phyloP scores from a whole-genome alignment of 1,140 invertebrate genomes.

The Leptinotarsa lineolata region DNA sequence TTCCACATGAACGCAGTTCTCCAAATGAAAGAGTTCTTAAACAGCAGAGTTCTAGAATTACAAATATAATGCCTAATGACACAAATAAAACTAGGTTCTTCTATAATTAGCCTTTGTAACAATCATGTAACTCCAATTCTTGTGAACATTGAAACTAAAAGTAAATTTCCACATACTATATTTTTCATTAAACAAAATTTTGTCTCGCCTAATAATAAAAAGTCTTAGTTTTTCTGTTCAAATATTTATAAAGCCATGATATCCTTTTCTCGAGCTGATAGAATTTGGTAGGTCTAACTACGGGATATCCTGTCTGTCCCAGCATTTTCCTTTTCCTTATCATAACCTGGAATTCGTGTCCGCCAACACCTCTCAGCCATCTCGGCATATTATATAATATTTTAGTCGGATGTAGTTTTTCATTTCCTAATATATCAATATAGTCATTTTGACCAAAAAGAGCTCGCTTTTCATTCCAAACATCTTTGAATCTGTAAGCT shows the following conservation, averaged over 20 bases:
- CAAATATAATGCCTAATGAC: too few species aligned
- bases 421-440: constrained; percentile 90
- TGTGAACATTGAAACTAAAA: too few species aligned
- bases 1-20: too few species aligned
- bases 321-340: constrained; percentile 75
- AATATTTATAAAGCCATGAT: constrained; percentile 71
- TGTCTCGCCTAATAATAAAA: constrained; percentile 9
- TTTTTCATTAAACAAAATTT: too few species aligned
- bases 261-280: constrained; percentile 74
- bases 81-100: too few species aligned
- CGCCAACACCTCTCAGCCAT: constrained; percentile 86
- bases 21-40: too few species aligned
- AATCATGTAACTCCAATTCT: too few species aligned
- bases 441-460: constrained; percentile 96
- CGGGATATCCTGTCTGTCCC: constrained; percentile 61
- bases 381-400: constrained; percentile 82
- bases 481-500: constrained; percentile 71
- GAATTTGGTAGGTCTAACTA: constrained; percentile 75
- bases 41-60: too few species aligned
- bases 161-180: too few species aligned
- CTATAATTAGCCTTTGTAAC: too few species aligned
- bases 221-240: constrained; percentile 81
- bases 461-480: constrained; percentile 76
- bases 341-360: constrained; percentile 84
- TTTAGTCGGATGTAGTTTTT: constrained; percentile 77